Base-by-base conservation (phyloP, 2,113 vertebrate species). In the Azemiops feae region DNA sequence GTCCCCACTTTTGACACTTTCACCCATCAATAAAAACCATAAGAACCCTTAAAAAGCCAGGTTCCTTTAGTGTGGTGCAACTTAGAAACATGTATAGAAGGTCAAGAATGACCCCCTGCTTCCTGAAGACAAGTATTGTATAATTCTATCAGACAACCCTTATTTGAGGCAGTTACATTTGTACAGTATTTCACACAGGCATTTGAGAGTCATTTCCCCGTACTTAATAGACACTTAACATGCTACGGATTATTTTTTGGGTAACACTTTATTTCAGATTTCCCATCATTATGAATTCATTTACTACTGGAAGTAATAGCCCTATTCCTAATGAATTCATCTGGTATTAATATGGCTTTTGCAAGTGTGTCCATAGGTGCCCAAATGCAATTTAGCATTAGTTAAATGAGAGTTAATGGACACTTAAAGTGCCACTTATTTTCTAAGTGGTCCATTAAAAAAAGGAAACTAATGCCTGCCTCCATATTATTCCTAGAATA, bases 381-480 rank as follows among this genome's bases (percentile, higher is more conserved):
- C 95, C 94, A 50, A 96, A 87, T 89, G 88, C 93, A 96, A 94
- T 97, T 96, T 93, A 96, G 95, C 95, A 94, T 96, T 92, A 96
- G 91, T 96, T 97, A 96, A 96, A 96, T 89, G 94, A 95, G 92
- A 96, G 91, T 95, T 97, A 96, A 96, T 96, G 96, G 94, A 95
- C 91, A 95, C 93, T 96, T 94, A 93, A 96, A 96, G 94, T 95
- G 91, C 92, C 92, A 95, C 94, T 96, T 96, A 95, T 94, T 96
- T 97, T 96, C 95, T 93, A 93, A 96, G 96, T 91, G 93, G 95
- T 96, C 95, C 92, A 94, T 96, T 81, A 96, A 93, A 87, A 93
- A 58, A 54, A 88, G 89, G 81, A 94, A 85, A 93, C 16, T 92
- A 94, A 95, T 95, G 91, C 47, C 69, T 92, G 92, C 69, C 93